phyloP scores from a whole-genome alignment of 2,113 vertebrate species.

The Chloebia gouldiae region DNA sequence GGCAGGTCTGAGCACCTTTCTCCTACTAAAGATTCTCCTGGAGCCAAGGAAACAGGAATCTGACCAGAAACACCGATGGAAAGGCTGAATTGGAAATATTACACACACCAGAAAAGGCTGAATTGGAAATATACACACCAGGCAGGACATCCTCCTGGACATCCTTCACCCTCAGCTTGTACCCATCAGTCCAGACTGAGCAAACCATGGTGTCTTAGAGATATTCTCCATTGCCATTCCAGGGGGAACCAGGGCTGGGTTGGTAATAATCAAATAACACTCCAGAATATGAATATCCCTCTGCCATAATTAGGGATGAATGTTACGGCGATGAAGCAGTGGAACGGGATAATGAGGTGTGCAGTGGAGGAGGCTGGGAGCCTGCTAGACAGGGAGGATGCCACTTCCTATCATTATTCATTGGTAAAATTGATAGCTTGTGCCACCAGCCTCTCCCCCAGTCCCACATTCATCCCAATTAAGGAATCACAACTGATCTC shows the following conservation, averaged over 20 bases:
- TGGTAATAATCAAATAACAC: neutral
- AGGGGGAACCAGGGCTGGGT: neutral
- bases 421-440: neutral
- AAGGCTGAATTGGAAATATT: neutral
- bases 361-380: neutral
- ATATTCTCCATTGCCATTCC: neutral
- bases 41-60: neutral
- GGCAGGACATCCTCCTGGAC: neutral
- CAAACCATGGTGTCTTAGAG: neutral
- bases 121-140: neutral
- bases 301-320: neutral
- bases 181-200: neutral
- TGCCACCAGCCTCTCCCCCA: neutral
- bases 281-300: neutral
- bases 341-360: slow-evolving; percentile 17
- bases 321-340: neutral
- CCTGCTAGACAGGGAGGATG: neutral
- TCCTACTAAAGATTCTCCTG: neutral
- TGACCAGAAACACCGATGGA: neutral
- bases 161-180: neutral
- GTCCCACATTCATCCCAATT: neutral
- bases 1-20: neutral
- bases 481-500: neutral
- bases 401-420: slow-evolving; percentile 21
- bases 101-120: neutral